phyloP scores from a whole-genome alignment of 2,888 invertebrate genomes.

The Cerceris rybyensis region DNA sequence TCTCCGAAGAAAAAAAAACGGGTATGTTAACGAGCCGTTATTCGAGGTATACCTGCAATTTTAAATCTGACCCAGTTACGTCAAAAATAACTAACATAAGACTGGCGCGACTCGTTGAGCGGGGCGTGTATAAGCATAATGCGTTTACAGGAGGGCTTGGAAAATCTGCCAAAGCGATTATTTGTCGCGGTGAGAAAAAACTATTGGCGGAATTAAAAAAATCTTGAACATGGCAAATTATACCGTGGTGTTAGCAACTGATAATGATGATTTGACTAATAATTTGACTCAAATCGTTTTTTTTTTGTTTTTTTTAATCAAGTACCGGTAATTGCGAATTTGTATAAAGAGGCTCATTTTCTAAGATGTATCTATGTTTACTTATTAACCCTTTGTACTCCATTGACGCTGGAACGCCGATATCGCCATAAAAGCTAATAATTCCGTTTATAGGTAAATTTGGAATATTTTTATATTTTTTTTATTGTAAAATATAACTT shows the following conservation, averaged over 20 bases:
- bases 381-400: no score
- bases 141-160: slow-evolving; percentile 23
- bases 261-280: slow-evolving; percentile 1
- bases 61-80: slow-evolving; percentile 58
- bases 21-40: slow-evolving; percentile 24
- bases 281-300: neutral
- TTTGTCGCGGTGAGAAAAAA: slow-evolving; percentile 40
- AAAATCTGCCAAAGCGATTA: slow-evolving; percentile 50
- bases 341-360: no score
- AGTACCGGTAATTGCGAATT: neutral
- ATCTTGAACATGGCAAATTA: slow-evolving; percentile 35
- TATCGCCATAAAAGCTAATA: no score
- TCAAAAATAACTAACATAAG: slow-evolving; percentile 60
- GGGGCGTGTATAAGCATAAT: slow-evolving; percentile 50
- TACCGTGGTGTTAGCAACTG: slow-evolving; percentile 26
- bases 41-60: slow-evolving; percentile 33
- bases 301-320: neutral
- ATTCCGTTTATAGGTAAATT: no score
- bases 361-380: no score
- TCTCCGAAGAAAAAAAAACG: neutral
- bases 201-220: slow-evolving; percentile 38
- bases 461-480: no score
- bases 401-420: no score
- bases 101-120: slow-evolving; percentile 45
- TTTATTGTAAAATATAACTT: no score